Percentiles rank a stretch among this genome's conserved stretches.
Conservation (phyloP, 2,888 invertebrate genomes). For the Philereme transversata region DNA sequence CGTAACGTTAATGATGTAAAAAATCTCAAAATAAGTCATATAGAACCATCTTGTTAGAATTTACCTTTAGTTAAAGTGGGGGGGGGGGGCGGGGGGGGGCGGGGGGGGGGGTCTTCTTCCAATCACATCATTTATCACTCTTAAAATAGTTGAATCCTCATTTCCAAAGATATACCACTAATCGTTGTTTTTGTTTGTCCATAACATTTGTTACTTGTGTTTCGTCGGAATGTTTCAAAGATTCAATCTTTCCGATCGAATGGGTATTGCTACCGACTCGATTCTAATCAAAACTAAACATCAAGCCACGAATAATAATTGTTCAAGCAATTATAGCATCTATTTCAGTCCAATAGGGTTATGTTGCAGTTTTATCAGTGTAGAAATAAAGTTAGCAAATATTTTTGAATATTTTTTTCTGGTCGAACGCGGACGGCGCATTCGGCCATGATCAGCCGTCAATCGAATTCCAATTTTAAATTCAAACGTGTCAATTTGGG, state of each 20-base stretch:
- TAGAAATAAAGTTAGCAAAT: slow-evolving; percentile 7
- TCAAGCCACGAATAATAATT: background rate
- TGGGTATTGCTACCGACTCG: slow-evolving; percentile 66
- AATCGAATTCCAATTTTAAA: slow-evolving; percentile 63
- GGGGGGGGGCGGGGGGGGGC: background rate
- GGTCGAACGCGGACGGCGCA: slow-evolving; percentile 60
- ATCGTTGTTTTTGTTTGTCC: slow-evolving; percentile 32
- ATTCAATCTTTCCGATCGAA: slow-evolving; percentile 74
- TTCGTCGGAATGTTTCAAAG: slow-evolving; percentile 68
- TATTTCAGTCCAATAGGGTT: slow-evolving; percentile 6
- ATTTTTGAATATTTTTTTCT: slow-evolving; percentile 62
- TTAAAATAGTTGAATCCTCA: slow-evolving; percentile 17
- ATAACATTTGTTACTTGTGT: slow-evolving; percentile 52
- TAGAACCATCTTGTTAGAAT: too few relatives aligned
- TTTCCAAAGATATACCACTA: slow-evolving; percentile 16
- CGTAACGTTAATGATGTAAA: too few relatives aligned
- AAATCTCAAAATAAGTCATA: too few relatives aligned
- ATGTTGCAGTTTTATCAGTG: background rate
- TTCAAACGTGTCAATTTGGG: slow-evolving; percentile 62
- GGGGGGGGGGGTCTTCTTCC: slow-evolving; percentile 7
- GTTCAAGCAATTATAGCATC: slow-evolving; percentile 27
- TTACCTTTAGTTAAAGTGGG: too few relatives aligned
- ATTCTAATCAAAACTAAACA: slow-evolving; percentile 27
- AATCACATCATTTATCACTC: slow-evolving; percentile 18
- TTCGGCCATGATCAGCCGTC: slow-evolving; percentile 61